Evolutionary conservation across 1,140 invertebrate genomes (phyloP), one percentile per base, ranked within the genome.

Genomic region (Mesaphorura yosii): DNA sequence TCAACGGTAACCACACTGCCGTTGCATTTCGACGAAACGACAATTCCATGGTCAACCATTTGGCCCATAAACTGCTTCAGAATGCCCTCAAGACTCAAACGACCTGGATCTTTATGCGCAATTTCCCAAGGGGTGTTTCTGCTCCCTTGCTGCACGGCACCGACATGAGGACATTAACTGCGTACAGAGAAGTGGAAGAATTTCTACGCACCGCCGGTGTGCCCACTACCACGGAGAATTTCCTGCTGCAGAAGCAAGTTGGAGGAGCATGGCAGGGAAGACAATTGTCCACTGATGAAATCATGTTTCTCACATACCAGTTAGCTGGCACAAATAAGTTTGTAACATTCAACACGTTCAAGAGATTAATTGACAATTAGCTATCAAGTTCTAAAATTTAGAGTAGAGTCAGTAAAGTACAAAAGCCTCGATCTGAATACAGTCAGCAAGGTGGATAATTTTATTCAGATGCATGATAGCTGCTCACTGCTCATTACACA

Each of bases 241-340:
- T 48, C 28, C 31, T 48, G 17, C 29, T 48, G 46, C 10, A 34
- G 20, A 48, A 37, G 6, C 5, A 19, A n/a, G n/a, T n/a, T n/a
- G 37, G 27, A 19, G 46, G 46, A 26, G 19, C 27, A 26, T 48
- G 46, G 46, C 4, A 34, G 12, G 46, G 46, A 23, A 5, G 46
- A 31, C 19, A 31, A 4, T 14, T 48, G 27, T 12, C 12, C 4
- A 31, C 5, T 5, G 27, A n/a, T 6, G 46, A 31, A 29, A n/a
- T 4, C 5, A 10, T 22, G 3, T 10, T 34, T 10, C 20, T 6
- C 4, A 48, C 46, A n/a, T 26, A 10, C 19, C 25, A 34, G 19
- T 22, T 48, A 5, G 29, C 37, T n/a, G 46, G 46, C 15, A 48
- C 46, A 20, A 17, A 48, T 31, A 27, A 48, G 15, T 48, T 48